These are phyloP conservation scores for Macroglossus sobrinus DNA, from an alignment of 2,113 vertebrate genomes.

Conservation along the genomic window DNA sequence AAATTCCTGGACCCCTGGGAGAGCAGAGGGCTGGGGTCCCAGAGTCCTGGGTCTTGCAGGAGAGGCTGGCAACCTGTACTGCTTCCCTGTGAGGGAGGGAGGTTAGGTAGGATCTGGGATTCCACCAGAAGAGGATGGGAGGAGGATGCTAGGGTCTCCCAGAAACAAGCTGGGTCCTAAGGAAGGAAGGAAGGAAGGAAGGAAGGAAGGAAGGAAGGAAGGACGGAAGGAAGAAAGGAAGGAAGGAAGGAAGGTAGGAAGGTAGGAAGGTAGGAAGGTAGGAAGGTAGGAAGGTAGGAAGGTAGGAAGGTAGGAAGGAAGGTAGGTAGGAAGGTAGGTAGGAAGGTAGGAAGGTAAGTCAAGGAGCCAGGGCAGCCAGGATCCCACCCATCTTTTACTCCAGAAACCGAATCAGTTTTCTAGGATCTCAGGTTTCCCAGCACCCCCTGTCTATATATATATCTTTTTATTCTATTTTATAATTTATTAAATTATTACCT, in stretches of 20 bases:
- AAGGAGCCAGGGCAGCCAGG: not conserved
- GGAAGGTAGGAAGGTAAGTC: too few species aligned
- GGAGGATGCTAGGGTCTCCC: not conserved
- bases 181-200: not conserved
- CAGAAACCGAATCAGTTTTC: not conserved
- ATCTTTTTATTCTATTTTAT: not conserved
- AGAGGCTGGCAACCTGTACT: not conserved
- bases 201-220: too few species aligned
- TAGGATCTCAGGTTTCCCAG: not conserved
- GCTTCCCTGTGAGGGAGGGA: not conserved
- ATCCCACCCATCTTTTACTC: not conserved
- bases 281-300: too few species aligned
- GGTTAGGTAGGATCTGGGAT: not conserved
- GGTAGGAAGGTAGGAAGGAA: too few species aligned
- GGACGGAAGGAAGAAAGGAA: too few species aligned
- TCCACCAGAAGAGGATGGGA: not conserved
- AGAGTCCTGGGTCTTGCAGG: not conserved
- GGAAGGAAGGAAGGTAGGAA: too few species aligned
- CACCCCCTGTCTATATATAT: not conserved
- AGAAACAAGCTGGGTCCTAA: not conserved
- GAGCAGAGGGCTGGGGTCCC: not conserved
- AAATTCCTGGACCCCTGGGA: not conserved
- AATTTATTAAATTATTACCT: slow-evolving; percentile 62
- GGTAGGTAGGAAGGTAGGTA: too few species aligned
- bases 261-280: too few species aligned